Conservation (phyloP, 2,113 vertebrate genomes). For the Centropus unirufus region DNA sequence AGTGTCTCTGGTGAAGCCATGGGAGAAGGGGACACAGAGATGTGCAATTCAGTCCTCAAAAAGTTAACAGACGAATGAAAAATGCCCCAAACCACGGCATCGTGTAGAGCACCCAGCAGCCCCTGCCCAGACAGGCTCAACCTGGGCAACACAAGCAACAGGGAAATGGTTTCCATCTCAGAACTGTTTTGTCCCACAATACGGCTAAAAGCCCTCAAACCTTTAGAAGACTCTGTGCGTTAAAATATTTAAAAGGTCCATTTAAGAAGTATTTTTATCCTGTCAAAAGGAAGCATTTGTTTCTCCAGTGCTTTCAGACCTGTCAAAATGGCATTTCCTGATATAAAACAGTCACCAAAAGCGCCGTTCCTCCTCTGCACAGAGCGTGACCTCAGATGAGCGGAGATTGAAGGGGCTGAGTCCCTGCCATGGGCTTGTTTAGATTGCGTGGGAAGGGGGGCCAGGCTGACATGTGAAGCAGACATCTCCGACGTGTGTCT, state of each 20-base stretch:
- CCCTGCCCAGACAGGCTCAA: background rate
- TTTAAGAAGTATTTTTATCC: background rate
- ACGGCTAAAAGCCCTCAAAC: background rate
- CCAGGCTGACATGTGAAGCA: background rate
- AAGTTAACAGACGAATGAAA: background rate
- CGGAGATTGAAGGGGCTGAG: background rate
- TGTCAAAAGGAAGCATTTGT: conserved; percentile 7
- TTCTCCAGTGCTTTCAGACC: background rate
- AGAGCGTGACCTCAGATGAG: background rate
- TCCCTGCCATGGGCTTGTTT: background rate
- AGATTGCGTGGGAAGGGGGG: background rate
- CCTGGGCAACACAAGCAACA: background rate
- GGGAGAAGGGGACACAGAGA: background rate
- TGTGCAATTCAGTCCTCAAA: no score
- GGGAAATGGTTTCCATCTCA: background rate
- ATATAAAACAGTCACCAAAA: conserved; percentile 15
- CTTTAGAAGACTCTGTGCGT: background rate
- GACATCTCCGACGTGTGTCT: rapidly evolving
- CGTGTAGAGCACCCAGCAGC: background rate
- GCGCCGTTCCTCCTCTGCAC: background rate
- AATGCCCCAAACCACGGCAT: background rate
- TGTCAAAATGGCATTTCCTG: conserved; percentile 19
- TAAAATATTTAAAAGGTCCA: background rate
- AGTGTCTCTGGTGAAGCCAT: background rate
- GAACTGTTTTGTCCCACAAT: background rate